These are phyloP conservation scores for Apis dorsata DNA, from an alignment of 1,140 invertebrate species.

Conservation along the genomic window DNA sequence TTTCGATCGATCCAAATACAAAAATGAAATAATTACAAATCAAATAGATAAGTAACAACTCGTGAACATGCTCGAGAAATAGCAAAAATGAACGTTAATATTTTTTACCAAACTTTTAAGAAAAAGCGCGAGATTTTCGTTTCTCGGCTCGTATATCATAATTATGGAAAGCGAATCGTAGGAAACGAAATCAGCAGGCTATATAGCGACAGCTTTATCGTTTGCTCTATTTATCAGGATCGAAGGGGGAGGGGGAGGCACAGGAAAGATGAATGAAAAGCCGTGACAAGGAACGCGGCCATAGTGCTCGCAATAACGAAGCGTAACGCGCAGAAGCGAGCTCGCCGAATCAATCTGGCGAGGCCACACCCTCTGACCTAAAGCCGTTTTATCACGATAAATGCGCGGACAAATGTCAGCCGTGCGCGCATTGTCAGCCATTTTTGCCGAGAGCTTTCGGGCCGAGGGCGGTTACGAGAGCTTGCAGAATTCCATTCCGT, in stretches of 20 bases:
- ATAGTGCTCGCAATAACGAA: conserved; percentile 71
- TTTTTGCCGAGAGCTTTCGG: conserved; percentile 15
- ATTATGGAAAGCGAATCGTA: conserved; percentile 51
- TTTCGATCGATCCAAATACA: no score
- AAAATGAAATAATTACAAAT: no score
- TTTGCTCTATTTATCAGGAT: conserved; percentile 39
- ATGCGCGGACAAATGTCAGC: conserved; percentile 70
- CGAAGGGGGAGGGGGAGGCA: conserved; percentile 15
- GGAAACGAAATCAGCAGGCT: conserved; percentile 18
- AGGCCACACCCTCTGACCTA: conserved; percentile 79
- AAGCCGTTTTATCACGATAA: conserved; percentile 72
- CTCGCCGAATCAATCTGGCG: conserved; percentile 77
- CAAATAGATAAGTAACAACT: no score
- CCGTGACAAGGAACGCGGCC: conserved; percentile 65
- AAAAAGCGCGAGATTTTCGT: neutral
- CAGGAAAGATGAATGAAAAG: conserved; percentile 46
- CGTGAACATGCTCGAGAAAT: no score
- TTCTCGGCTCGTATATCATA: conserved; percentile 32
- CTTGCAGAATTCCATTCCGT: no score
- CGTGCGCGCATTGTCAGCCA: conserved; percentile 40
- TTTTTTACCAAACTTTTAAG: no score
- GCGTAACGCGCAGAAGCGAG: conserved; percentile 75
- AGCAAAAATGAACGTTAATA: no score
- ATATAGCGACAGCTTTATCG: conserved; percentile 45
- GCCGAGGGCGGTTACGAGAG: no score